A percentile compares a stretch with the other conserved stretches of the same genome.
Evolutionary conservation across 1,140 invertebrate genomes (phyloP).

Genomic region (Goniozus legneri): DNA sequence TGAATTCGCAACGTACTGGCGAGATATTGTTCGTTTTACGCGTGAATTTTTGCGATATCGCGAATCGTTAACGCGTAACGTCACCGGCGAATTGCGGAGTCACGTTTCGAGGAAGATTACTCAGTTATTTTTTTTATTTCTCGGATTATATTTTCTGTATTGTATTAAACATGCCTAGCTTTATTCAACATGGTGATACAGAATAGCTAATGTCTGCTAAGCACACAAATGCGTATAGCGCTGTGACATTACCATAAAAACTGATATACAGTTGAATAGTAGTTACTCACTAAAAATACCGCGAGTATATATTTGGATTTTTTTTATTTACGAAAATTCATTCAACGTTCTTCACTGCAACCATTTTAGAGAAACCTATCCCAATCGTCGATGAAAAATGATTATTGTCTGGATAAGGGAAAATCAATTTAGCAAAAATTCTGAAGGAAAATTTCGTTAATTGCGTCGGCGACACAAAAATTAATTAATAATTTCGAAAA

Average conservation of each 20-base stretch:
- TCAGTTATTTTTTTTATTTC: conserved; percentile 8
- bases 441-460: no score
- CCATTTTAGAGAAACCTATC: no score
- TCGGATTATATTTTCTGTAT: conserved; percentile 25
- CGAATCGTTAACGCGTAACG: background rate
- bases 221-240: conserved; percentile 36
- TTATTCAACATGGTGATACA: conserved; percentile 54
- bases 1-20: conserved; percentile 19
- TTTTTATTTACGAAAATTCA: no score
- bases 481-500: no score
- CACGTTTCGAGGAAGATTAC: conserved; percentile 12
- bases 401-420: conserved; percentile 29
- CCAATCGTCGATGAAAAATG: no score
- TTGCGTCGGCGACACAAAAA: no score
- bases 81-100: conserved; percentile 14
- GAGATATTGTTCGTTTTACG: background rate
- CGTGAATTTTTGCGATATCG: background rate
- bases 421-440: no score
- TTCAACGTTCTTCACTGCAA: no score
- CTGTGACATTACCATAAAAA: conserved; percentile 31
- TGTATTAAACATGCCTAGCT: conserved; percentile 54
- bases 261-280: conserved; percentile 32
- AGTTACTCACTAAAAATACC: conserved; percentile 26
- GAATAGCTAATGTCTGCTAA: conserved; percentile 44
- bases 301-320: no score